Evolutionary conservation across 1,140 invertebrate species (phyloP).

Genomic region (Heliconius himera): DNA sequence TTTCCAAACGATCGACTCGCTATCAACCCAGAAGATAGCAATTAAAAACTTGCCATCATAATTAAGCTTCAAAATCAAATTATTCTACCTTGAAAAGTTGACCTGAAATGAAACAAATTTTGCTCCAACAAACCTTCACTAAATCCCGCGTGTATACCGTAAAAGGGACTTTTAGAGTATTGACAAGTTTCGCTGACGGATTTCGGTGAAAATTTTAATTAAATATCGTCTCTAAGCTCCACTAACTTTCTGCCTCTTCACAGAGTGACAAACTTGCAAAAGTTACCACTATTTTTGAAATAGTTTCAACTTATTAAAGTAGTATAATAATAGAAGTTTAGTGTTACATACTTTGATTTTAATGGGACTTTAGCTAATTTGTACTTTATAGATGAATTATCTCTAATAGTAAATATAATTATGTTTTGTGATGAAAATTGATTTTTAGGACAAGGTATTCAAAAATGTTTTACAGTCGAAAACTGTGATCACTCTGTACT

Average conservation of each 20-base stretch:
- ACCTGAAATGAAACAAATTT: background rate
- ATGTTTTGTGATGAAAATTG: too few species aligned
- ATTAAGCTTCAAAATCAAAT: background rate
- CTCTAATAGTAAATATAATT: too few species aligned
- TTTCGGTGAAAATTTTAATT: constrained; percentile 26
- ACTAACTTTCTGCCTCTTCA: constrained; percentile 11
- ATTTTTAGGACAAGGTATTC: too few species aligned
- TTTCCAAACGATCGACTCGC: background rate
- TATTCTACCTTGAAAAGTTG: background rate
- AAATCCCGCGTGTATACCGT: background rate
- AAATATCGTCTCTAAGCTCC: constrained; percentile 11
- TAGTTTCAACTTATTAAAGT: background rate
- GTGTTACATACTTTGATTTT: background rate
- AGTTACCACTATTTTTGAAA: constrained; percentile 11
- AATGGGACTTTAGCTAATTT: background rate
- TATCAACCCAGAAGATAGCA: background rate
- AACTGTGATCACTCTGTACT: too few species aligned
- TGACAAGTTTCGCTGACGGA: constrained; percentile 7
- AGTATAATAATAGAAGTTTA: background rate
- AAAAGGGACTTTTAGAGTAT: constrained; percentile 20
- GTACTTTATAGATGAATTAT: background rate
- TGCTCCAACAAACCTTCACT: background rate
- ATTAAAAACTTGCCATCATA: constrained; percentile 3
- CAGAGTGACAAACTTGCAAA: background rate
- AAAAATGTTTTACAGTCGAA: too few species aligned